Evolutionary conservation across 2,888 invertebrate species (phyloP), one percentile per base, ranked within the genome.

Genomic region (Pollenia angustigena): DNA sequence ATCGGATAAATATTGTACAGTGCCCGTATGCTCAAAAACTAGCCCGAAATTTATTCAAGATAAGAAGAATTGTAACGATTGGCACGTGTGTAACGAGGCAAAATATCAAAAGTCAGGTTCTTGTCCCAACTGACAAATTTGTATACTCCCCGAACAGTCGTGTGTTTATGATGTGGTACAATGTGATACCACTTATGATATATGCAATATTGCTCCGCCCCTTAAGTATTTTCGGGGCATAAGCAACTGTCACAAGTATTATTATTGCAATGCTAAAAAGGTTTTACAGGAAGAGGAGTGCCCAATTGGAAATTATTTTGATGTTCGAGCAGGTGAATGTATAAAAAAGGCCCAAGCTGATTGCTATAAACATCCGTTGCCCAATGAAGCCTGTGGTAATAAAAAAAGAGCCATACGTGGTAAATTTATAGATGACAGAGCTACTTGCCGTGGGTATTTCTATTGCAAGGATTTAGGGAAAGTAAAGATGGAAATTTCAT

Each of bases 401-500:
- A 87, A 84, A 10, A 92, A 92, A 62, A 58, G 90, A 32, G 90
- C 92, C 0, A 83, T 88, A 66, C 89, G 91, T 0, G 68, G 89
- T 81, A 87, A 76, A 14, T 92, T 92, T 76, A 90, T 91, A 0
- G 6, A 75, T 4, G 92, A 92, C 74, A 82, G 88, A 2, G 90
- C 90, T 32, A 91, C 91, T 6, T 92, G 92, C 60, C 89, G 90
- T 12, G 92, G 92, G 0, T 92, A 92, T 69, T 90, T 89, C 75
- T 91, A 89, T 74, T 92, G 92, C 44, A 81, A 79, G 0, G 92
- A 91, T 54, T 40, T 89, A 4, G 92, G 91, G 0, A 16, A 12
- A 58, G 12, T 18, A 64, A 50, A 32, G 44, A 16, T 3, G 42
- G 32, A 32, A 66, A 64, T 50, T 79, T 50, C 10, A 32, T 66